Conservation (phyloP, 1,140 invertebrate species). For the Caenorhabditis latens region DNA sequence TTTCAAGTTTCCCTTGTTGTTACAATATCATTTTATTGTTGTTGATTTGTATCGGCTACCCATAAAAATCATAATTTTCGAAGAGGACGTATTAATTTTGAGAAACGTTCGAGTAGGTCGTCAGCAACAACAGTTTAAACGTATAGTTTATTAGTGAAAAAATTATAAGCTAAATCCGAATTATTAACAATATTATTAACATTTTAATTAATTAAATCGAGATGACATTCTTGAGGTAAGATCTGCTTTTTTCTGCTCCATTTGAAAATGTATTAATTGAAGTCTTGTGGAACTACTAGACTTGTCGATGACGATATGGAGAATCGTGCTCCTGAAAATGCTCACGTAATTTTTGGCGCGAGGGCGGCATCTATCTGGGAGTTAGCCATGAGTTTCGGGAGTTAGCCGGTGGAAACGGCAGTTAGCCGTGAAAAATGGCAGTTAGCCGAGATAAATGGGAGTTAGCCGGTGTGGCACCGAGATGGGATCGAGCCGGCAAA, state of each 20-base stretch:
- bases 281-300: not conserved
- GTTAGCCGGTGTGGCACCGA: too few relatives aligned
- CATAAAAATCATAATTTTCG: not conserved
- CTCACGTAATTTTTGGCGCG: not conserved
- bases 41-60: too few relatives aligned
- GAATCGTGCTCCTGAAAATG: conserved; percentile 29
- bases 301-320: conserved; percentile 42
- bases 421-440: too few relatives aligned
- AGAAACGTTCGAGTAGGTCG: too few relatives aligned
- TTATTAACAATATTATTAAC: not conserved
- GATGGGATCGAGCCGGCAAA: too few relatives aligned
- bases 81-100: not conserved
- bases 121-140: too few relatives aligned
- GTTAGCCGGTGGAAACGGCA: too few relatives aligned
- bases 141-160: not conserved
- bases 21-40: not conserved
- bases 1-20: not conserved
- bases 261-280: not conserved
- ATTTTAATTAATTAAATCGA: conserved; percentile 20
- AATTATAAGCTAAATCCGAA: not conserved
- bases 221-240: conserved; percentile 50
- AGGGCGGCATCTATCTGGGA: too few relatives aligned
- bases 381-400: too few relatives aligned
- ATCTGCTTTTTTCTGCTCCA: conserved; percentile 25
- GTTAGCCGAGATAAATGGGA: too few relatives aligned